Percentiles rank a stretch among this genome's conserved stretches.
Conservation (phyloP, 2,888 invertebrate species). For the Cerastis leucographa region DNA sequence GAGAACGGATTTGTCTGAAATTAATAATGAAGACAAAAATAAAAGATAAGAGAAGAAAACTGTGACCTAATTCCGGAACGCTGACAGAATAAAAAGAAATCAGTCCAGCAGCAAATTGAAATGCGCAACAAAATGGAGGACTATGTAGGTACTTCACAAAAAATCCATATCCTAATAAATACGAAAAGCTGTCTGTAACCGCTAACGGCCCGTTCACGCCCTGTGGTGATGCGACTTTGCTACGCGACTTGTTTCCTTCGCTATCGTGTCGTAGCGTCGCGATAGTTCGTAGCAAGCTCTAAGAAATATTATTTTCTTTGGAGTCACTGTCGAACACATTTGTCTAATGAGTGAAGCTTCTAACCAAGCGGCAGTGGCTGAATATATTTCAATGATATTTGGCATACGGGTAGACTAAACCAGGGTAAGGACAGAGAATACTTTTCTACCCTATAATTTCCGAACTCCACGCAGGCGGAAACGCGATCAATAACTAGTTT, state of each 20-base stretch:
- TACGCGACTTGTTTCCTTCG: too few relatives aligned
- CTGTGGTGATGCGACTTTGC: too few relatives aligned
- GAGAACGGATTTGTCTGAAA: too few relatives aligned
- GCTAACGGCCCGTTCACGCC: too few relatives aligned
- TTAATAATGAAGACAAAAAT: neutral
- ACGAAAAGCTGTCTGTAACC: too few relatives aligned
- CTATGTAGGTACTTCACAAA: too few relatives aligned
- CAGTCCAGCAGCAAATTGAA: conserved; percentile 33
- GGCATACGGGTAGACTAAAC: neutral
- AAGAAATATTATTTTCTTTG: neutral
- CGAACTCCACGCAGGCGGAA: too few relatives aligned
- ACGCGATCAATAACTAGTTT: neutral
- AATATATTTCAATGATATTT: neutral
- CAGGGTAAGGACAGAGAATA: neutral
- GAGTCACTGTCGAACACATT: neutral
- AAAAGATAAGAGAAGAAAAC: conserved; percentile 4
- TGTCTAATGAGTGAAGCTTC: neutral
- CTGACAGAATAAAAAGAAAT: conserved; percentile 11
- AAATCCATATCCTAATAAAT: too few relatives aligned
- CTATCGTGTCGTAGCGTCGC: too few relatives aligned
- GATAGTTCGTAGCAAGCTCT: neutral
- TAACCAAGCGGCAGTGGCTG: neutral
- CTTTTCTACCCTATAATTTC: too few relatives aligned
- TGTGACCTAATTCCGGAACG: conserved; percentile 26
- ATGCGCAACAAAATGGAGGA: conserved; percentile 19